Percentiles rank a stretch among this genome's conserved stretches.
Conservation (phyloP, 2,113 vertebrate genomes). For the Zosterops japonicus region DNA sequence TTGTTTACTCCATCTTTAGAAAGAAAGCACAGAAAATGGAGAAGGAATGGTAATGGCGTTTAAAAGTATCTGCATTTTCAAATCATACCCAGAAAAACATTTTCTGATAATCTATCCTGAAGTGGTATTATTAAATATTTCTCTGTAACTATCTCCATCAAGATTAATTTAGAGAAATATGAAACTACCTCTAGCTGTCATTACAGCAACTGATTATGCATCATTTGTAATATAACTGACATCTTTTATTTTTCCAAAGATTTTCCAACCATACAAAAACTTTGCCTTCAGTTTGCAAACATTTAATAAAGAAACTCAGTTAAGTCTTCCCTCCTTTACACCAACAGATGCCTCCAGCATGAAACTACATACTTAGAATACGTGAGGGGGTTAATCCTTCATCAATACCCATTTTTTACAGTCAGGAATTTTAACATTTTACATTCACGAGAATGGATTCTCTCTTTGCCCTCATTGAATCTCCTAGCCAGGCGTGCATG, state of each 20-base stretch:
- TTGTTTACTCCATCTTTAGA: neutral
- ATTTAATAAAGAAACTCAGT: neutral
- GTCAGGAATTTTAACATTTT: neutral
- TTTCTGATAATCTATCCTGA: neutral
- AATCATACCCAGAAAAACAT: neutral
- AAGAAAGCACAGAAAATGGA: neutral
- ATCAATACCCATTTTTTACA: neutral
- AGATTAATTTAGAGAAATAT: slow-evolving; percentile 1
- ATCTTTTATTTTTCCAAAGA: neutral
- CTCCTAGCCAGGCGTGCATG: neutral
- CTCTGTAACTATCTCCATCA: neutral
- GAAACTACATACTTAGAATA: neutral
- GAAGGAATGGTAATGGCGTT: neutral
- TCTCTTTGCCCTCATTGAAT: neutral
- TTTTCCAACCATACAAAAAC: neutral
- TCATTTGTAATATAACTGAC: neutral
- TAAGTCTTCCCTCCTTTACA: neutral
- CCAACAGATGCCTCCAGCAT: neutral
- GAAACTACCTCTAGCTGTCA: neutral
- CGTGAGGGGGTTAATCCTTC: rapidly evolving
- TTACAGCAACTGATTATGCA: neutral
- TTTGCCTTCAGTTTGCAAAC: neutral
- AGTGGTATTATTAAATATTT: neutral
- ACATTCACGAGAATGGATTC: neutral
- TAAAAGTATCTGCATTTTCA: neutral